Evolutionary conservation across 2,888 invertebrate species (phyloP), one percentile per base, ranked within the genome.

Genomic region (Hermaeophaga mercurialis): DNA sequence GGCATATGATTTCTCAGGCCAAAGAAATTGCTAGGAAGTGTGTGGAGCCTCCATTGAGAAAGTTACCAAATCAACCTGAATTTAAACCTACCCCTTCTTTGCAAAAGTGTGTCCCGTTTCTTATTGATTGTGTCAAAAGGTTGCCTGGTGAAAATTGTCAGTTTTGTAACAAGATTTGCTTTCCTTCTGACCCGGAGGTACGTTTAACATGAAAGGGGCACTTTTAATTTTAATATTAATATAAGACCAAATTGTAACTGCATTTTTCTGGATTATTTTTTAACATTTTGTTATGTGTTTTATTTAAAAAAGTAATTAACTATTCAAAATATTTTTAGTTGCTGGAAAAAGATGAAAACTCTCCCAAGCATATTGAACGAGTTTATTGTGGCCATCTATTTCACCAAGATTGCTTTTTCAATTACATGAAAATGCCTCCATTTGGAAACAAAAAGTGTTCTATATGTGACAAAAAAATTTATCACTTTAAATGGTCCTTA

Each of bases 331-430:
- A n/a, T 46, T 73, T 77, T 41, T 69, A 83, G 80, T 76, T 81
- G 34, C 72, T 82, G 11, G 79, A 82, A 58, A 73, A 71, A n/a
- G 83, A 87, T 70, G 85, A 85, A 61, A 77, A 78, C 59, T 80
- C 82, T 8, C 82, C 83, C 56, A 75, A 78, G 53, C 85, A 85
- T 68, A 81, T 87, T 17, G 89, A 89, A 71, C 80, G 88, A 61
- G 81, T 89, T 0, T 89, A 86, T 67, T 90, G 90, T 71, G 86
- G 87, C 0, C 89, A 90, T 75, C 73, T 89, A 6, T 89, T 85
- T 74, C 90, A 90, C 73, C 78, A 83, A 65, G 82, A 82, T 38
- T 90, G 90, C 72, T 80, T 90, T 33, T 80, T 86, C 63, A 80
- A 76, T 41, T 88, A 83, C 71, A 82, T 89, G 80, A 86, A 86